Evolutionary conservation across 2,113 vertebrate species (phyloP).

Genomic region (Gorsachius goisagi): DNA sequence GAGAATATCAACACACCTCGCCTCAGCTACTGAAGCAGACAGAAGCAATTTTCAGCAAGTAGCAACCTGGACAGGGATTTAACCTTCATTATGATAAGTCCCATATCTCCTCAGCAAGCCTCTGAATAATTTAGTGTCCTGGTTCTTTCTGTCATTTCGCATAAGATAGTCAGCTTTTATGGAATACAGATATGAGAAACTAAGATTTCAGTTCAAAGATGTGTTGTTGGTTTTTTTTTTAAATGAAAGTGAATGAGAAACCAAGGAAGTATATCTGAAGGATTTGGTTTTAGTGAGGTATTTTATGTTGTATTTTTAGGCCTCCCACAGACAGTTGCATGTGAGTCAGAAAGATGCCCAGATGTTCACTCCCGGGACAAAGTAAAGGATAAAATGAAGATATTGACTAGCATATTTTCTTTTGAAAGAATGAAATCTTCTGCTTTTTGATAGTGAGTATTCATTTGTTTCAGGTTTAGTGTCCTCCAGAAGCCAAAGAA

Average conservation of each 20-base stretch:
- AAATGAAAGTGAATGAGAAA: constrained; percentile 33
- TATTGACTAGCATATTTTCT: background rate
- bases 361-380: background rate
- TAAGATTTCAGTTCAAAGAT: background rate
- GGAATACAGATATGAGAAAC: background rate
- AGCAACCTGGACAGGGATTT: constrained; percentile 9
- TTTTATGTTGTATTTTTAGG: background rate
- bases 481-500: background rate
- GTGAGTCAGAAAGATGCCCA: background rate
- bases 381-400: background rate
- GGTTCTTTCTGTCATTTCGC: constrained; percentile 17
- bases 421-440: background rate
- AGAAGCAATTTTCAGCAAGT: constrained; percentile 1
- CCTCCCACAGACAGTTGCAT: background rate
- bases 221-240: background rate
- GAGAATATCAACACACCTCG: background rate
- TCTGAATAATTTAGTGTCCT: constrained; percentile 57
- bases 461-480: background rate
- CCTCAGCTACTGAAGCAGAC: background rate
- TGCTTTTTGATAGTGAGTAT: background rate
- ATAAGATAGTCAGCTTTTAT: constrained; percentile 24
- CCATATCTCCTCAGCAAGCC: background rate
- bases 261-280: background rate
- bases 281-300: background rate
- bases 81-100: constrained; percentile 31